phyloP scores from a whole-genome alignment of 1,140 invertebrate genomes.

The Drosophila repletoides region DNA sequence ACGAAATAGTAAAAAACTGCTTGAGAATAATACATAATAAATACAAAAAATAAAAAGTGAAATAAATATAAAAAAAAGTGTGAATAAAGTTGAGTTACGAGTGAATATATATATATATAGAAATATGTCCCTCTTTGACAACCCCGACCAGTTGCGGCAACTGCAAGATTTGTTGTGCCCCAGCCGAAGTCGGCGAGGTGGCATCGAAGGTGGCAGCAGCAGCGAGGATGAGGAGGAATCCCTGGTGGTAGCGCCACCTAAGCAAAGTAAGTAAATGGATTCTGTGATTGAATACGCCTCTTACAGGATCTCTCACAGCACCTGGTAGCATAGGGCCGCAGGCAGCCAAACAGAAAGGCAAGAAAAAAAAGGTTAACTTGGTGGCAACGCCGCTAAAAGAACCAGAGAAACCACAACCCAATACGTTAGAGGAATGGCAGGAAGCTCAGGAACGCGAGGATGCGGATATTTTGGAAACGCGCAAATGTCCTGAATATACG shows the following conservation, averaged over 20 bases:
- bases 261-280: conserved; percentile 51
- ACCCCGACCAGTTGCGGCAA: conserved; percentile 62
- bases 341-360: neutral
- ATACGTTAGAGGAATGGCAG: conserved; percentile 84
- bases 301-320: neutral
- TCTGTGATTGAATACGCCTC: neutral
- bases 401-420: conserved; percentile 55
- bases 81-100: neutral
- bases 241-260: conserved; percentile 33
- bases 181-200: conserved; percentile 22
- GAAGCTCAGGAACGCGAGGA: conserved; percentile 82
- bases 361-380: conserved; percentile 46
- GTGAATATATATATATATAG: too few relatives aligned
- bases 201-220: conserved; percentile 51
- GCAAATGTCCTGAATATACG: conserved; percentile 89
- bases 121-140: conserved; percentile 72
- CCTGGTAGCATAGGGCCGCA: conserved; percentile 52
- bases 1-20: neutral
- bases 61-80: neutral
- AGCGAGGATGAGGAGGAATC: conserved; percentile 66
- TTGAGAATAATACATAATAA: neutral
- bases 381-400: conserved; percentile 41
- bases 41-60: neutral
- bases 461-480: conserved; percentile 84
- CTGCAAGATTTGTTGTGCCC: conserved; percentile 61